Percentiles rank a stretch among this genome's conserved stretches.
Conservation (phyloP, 2,888 invertebrate genomes). For the Carterocephalus palaemon region DNA sequence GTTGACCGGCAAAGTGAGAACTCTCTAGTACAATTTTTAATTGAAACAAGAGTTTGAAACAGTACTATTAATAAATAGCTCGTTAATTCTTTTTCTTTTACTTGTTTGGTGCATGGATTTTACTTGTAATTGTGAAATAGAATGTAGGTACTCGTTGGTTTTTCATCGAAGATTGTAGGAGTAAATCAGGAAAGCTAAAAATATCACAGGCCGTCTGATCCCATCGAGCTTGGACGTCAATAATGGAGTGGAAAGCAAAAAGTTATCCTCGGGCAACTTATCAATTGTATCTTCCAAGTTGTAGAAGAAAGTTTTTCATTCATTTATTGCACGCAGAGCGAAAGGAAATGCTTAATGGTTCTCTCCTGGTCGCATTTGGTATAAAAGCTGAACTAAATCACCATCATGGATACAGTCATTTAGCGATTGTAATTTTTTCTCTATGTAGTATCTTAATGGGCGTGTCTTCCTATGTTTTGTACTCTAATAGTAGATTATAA, state of each 20-base stretch:
- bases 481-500: neutral
- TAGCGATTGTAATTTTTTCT: conserved; percentile 51
- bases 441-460: conserved; percentile 38
- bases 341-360: conserved; percentile 66
- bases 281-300: conserved; percentile 68
- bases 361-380: conserved; percentile 57
- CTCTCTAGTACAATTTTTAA: conserved; percentile 56
- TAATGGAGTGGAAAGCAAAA: conserved; percentile 63
- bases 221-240: conserved; percentile 52
- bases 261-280: conserved; percentile 65
- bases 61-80: conserved; percentile 34
- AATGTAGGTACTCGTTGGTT: too few species aligned
- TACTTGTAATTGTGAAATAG: neutral
- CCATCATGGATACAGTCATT: conserved; percentile 43
- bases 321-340: conserved; percentile 64
- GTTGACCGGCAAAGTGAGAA: conserved; percentile 62
- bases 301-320: conserved; percentile 58
- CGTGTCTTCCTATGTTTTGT: conserved; percentile 21
- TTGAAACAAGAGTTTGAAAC: conserved; percentile 51
- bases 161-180: neutral
- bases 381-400: conserved; percentile 47
- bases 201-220: conserved; percentile 45
- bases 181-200: conserved; percentile 41
- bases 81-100: conserved; percentile 16
- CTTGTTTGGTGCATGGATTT: neutral